Base-by-base conservation (phyloP, 2,888 invertebrate species). In the Drosophila quinaria region DNA sequence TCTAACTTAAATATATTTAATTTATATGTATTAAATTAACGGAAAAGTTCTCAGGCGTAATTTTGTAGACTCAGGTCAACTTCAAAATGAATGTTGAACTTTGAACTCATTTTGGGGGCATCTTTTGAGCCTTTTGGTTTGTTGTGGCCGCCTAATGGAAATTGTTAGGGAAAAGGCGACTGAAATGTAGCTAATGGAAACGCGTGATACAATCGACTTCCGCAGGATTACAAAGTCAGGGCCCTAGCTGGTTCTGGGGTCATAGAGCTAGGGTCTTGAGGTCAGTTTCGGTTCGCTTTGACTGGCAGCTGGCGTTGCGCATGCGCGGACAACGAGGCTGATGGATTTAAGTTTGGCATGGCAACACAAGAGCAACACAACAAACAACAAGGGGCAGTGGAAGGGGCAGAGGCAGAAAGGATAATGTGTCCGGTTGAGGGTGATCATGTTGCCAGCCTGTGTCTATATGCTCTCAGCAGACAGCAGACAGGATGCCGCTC, bases 181-280 rank as follows among this genome's bases (percentile, higher is more conserved):
- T 37, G 13, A 70, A 83, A 71, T 67, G 69, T 70, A 79, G 73
- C 87, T 79, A 85, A 87, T 89, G 84, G 82, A 77, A 52, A 80
- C 72, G 69, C 86, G 88, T 87, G 86, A 85, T 85, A 80, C 66
- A 70, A 75, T 73, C 86, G 64, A 87, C 88, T 87, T 88, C 86
- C 90, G 82, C 77, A 81, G 87, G 86, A 80, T 87, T 89, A 87
- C 77, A 80, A 63, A 74, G 65, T 71, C 70, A 68, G 64, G 60
- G 60, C 64, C 69, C 76, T 25, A 41, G 22, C 61, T 1, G 31
- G 25, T 19, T 17, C 10, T 61, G 29, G 22, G 19, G 55, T 61
- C 29, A 44, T 42, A 25, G 58, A 35, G 42, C n/a, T 58, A 31
- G 47, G 49, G 56, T 39, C 50, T 63, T 44, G 44, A 47, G 67